Evolutionary conservation across 2,888 invertebrate genomes (phyloP).

Genomic region (Temnothorax ravouxi): DNA sequence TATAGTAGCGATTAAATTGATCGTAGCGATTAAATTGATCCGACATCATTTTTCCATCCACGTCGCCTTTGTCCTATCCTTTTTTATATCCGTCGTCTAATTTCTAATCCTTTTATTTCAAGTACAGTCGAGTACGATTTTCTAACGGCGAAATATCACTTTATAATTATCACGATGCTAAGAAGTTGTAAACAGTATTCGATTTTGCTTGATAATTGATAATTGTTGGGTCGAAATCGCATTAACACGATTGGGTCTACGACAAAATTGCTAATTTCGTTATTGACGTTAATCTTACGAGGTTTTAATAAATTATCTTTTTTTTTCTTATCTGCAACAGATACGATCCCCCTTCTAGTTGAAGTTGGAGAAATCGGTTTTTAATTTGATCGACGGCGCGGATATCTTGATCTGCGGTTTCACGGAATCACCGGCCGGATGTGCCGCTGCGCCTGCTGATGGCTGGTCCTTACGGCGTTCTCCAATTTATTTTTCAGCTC

Average conservation of each 20-base stretch:
- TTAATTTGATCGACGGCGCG: constrained; percentile 94
- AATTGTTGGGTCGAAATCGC: constrained; percentile 40
- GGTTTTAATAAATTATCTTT: constrained; percentile 5
- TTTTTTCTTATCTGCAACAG: not conserved
- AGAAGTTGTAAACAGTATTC: constrained; percentile 35
- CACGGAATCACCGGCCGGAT: constrained; percentile 81
- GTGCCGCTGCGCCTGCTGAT: constrained; percentile 88
- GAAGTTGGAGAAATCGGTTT: constrained; percentile 98
- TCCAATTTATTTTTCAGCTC: constrained; percentile 94
- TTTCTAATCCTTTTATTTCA: constrained; percentile 28
- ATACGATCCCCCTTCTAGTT: constrained; percentile 86
- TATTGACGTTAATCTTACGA: constrained; percentile 34
- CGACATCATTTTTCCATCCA: not conserved
- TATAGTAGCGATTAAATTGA: constrained; percentile 17
- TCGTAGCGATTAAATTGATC: constrained; percentile 21
- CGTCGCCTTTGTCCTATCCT: not conserved
- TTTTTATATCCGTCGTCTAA: constrained; percentile 21
- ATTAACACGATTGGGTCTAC: constrained; percentile 46
- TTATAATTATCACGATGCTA: constrained; percentile 50
- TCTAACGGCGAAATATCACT: constrained; percentile 45
- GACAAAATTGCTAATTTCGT: constrained; percentile 50
- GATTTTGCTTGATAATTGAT: constrained; percentile 12
- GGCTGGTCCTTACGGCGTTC: constrained; percentile 92
- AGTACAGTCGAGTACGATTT: constrained; percentile 47
- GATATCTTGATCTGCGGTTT: constrained; percentile 83